Evolutionary conservation across 2,797 vertebrate genomes (phyloP).

Genomic region (Diglossa cyanea): DNA sequence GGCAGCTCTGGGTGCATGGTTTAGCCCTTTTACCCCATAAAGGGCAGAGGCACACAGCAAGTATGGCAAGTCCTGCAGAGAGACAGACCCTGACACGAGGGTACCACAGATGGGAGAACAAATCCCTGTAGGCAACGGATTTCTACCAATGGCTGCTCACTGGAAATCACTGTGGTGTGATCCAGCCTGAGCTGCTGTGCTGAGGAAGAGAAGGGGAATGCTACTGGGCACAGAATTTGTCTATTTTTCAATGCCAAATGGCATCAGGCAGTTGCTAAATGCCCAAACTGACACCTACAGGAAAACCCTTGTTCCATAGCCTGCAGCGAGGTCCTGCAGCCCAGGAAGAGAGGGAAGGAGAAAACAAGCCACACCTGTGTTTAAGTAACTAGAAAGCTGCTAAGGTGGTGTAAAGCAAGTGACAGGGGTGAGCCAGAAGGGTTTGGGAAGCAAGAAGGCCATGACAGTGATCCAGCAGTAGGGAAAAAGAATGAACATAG

Average conservation of each 20-base stretch:
- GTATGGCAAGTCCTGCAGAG: neutral
- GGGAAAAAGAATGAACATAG: neutral
- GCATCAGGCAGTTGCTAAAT: neutral
- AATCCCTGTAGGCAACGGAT: neutral
- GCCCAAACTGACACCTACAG: neutral
- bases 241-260: neutral
- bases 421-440: neutral
- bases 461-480: rapidly evolving
- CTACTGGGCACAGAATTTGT: too few species aligned
- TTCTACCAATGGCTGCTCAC: rapidly evolving
- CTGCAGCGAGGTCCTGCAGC: neutral
- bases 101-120: neutral
- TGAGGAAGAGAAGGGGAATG: neutral
- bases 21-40: neutral
- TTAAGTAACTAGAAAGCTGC: neutral
- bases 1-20: neutral
- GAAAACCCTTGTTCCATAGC: neutral
- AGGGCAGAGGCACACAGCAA: neutral
- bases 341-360: neutral
- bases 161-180: neutral
- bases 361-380: neutral
- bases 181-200: neutral
- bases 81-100: neutral
- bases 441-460: neutral
- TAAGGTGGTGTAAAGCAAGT: neutral